phyloP scores from a whole-genome alignment of 2,113 vertebrate genomes.

The Calcarius ornatus region DNA sequence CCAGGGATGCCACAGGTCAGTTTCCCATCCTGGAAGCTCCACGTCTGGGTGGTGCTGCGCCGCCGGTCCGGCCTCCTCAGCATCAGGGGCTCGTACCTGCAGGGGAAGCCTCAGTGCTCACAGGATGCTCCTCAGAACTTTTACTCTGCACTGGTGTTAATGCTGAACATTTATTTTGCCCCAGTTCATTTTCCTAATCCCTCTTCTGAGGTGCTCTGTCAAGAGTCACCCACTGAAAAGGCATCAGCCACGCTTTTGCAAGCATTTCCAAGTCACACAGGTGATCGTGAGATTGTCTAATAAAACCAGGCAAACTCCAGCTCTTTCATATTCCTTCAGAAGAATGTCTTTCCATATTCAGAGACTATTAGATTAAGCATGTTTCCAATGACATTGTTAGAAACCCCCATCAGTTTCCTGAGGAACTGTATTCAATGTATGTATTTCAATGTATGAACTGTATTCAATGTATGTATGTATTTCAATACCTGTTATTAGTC shows the following conservation, averaged over 20 bases:
- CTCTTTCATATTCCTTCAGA: neutral
- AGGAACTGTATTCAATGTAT: neutral
- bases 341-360: neutral
- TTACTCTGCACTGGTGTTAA: neutral
- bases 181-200: neutral
- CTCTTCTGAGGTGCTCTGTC: neutral
- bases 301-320: neutral
- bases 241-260: neutral
- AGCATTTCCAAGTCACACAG: neutral
- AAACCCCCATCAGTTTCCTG: neutral
- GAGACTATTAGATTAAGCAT: neutral
- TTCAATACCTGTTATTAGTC: slow-evolving; percentile 88
- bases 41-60: slow-evolving; percentile 92
- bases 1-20: slow-evolving; percentile 89
- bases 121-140: neutral
- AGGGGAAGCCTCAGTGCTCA: neutral
- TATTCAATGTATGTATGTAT: too few relatives aligned
- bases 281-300: neutral
- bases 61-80: slow-evolving; percentile 86
- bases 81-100: slow-evolving; percentile 93
- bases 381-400: neutral
- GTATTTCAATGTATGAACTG: too few relatives aligned
- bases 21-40: slow-evolving; percentile 89
- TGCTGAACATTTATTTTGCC: neutral
- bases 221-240: neutral